Conservation (phyloP, 2,888 invertebrate genomes). For the Tipula vernalis region DNA sequence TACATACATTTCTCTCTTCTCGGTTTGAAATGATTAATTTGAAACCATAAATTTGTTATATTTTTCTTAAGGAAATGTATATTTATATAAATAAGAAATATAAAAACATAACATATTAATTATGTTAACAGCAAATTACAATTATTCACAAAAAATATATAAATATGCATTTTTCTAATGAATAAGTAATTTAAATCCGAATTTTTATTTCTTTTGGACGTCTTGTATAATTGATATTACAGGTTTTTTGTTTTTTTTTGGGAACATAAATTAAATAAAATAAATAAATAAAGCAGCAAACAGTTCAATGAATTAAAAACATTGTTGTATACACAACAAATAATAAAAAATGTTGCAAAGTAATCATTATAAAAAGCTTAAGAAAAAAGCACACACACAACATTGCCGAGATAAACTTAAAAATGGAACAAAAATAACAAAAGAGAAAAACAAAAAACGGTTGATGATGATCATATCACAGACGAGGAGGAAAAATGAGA, state of each 20-base stretch:
- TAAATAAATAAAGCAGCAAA: background rate
- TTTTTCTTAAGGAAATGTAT: background rate
- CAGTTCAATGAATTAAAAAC: background rate
- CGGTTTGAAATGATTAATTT: background rate
- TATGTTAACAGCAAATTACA: conserved; percentile 4
- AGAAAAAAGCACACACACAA: background rate
- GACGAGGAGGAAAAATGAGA: background rate
- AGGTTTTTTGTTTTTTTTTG: background rate
- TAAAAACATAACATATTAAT: background rate
- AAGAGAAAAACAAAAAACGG: background rate
- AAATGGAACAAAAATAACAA: background rate
- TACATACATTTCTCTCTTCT: background rate
- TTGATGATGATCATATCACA: background rate
- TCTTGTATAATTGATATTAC: background rate
- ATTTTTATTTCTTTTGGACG: background rate
- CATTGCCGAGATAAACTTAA: background rate
- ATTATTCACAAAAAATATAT: background rate
- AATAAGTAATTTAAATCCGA: background rate
- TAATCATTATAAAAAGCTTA: conserved; percentile 4
- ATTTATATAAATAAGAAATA: background rate
- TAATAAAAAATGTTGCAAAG: background rate
- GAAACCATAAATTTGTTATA: background rate
- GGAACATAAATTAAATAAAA: background rate
- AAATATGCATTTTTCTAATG: background rate
- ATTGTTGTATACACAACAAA: background rate